Evolutionary conservation across 2,888 invertebrate species (phyloP).

Genomic region (Lasius fuliginosus): DNA sequence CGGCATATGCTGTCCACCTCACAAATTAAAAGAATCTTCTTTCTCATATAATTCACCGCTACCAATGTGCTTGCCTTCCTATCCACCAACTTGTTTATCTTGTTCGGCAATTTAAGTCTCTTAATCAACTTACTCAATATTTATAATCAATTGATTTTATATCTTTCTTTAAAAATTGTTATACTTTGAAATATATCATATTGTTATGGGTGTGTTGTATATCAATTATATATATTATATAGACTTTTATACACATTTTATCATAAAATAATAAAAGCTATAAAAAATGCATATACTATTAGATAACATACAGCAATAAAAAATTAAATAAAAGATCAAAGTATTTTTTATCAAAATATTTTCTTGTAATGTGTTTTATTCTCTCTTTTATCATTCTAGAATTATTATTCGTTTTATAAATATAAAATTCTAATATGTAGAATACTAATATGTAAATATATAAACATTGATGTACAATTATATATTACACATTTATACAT

Average conservation of each 20-base stretch:
- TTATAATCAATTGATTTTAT: not conserved
- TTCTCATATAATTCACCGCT: not conserved
- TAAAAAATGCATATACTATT: not conserved
- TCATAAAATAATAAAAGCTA: not conserved
- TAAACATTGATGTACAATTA: not conserved
- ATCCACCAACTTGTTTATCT: slow-evolving; percentile 33
- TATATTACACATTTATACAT: not conserved
- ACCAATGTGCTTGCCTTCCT: slow-evolving; percentile 74
- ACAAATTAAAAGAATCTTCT: slow-evolving; percentile 84
- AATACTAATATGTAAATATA: not conserved
- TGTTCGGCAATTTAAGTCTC: slow-evolving; percentile 55
- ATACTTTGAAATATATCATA: not conserved
- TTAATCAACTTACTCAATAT: not conserved
- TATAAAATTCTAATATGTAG: not conserved
- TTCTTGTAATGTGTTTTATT: not conserved
- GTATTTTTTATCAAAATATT: not conserved
- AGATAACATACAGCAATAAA: not conserved
- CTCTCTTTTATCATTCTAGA: not conserved
- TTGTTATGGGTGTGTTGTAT: not conserved
- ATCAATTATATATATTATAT: not conserved
- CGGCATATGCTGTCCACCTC: slow-evolving; percentile 21
- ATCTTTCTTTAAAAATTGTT: not conserved
- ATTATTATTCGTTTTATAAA: not conserved
- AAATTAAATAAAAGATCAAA: not conserved
- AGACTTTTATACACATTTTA: not conserved